These are phyloP conservation scores for Zonotrichia leucophrys DNA, from an alignment of 2,113 vertebrate genomes.

Conservation along the genomic window DNA sequence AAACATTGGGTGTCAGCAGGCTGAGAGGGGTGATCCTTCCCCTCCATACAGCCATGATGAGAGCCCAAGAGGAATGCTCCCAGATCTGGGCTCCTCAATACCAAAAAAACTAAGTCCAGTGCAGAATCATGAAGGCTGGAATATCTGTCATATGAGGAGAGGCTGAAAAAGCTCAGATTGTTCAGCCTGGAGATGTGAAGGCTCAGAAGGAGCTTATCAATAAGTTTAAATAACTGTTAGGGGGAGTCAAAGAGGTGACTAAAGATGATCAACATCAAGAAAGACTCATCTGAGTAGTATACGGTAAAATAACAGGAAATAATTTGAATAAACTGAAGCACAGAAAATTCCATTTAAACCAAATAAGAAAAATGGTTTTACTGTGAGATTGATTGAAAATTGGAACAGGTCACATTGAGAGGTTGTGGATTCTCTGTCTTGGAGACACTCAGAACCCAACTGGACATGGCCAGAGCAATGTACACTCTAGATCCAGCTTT, in stretches of 20 bases:
- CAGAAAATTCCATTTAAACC: not conserved
- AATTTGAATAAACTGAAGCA: not conserved
- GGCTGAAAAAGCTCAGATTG: not conserved
- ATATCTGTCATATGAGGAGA: not conserved
- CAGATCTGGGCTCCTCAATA: not conserved
- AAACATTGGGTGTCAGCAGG: not conserved
- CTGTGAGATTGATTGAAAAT: not conserved
- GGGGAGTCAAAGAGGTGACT: not conserved
- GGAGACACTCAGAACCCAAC: not conserved
- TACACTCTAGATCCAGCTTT: not conserved
- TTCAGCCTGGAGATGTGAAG: not conserved
- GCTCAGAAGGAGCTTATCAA: not conserved
- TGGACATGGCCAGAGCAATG: not conserved
- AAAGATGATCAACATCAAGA: not conserved
- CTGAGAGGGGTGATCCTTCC: not conserved
- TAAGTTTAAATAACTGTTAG: not conserved
- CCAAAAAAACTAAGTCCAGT: not conserved
- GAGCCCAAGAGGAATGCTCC: accelerated
- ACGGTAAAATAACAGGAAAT: not conserved
- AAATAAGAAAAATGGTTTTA: not conserved
- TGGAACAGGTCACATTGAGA: not conserved
- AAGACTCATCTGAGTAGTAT: not conserved
- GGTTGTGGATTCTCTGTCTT: not conserved
- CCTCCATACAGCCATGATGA: not conserved
- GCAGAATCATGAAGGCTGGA: not conserved